phyloP scores from a whole-genome alignment of 2,797 vertebrate genomes.

The Coregonus sp. region DNA sequence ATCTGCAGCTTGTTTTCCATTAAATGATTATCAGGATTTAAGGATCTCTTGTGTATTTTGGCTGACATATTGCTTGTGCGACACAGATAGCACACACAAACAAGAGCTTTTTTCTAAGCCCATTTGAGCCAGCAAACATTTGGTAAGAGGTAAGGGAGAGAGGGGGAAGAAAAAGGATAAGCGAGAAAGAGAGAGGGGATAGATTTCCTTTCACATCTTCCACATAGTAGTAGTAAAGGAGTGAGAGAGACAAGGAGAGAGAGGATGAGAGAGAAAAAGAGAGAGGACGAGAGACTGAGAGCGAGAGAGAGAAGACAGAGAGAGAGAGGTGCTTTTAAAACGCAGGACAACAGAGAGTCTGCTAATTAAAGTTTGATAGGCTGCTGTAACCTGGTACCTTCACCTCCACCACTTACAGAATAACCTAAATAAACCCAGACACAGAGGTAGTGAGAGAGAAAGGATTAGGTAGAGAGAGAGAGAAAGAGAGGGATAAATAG shows the following conservation, averaged over 20 bases:
- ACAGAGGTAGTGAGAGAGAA: neutral
- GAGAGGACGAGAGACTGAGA: neutral
- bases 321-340: constrained; percentile 19
- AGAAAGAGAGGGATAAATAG: too few relatives aligned
- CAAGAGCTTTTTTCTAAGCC: too few relatives aligned
- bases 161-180: too few relatives aligned
- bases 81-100: too few relatives aligned
- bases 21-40: neutral
- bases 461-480: neutral
- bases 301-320: neutral
- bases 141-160: too few relatives aligned
- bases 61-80: neutral
- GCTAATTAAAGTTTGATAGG: constrained; percentile 50
- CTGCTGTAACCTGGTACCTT: constrained; percentile 29
- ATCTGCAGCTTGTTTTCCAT: neutral
- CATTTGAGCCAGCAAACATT: too few relatives aligned
- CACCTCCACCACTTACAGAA: constrained; percentile 23
- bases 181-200: constrained; percentile 5
- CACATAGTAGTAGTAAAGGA: too few relatives aligned
- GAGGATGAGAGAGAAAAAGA: neutral
- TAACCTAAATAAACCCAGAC: constrained; percentile 37
- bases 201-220: constrained; percentile 6
- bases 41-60: neutral
- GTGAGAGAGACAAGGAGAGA: constrained; percentile 3
- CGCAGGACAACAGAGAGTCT: constrained; percentile 39